Conservation (phyloP, 2,113 vertebrate genomes). For the Salvelinus namaycush region DNA sequence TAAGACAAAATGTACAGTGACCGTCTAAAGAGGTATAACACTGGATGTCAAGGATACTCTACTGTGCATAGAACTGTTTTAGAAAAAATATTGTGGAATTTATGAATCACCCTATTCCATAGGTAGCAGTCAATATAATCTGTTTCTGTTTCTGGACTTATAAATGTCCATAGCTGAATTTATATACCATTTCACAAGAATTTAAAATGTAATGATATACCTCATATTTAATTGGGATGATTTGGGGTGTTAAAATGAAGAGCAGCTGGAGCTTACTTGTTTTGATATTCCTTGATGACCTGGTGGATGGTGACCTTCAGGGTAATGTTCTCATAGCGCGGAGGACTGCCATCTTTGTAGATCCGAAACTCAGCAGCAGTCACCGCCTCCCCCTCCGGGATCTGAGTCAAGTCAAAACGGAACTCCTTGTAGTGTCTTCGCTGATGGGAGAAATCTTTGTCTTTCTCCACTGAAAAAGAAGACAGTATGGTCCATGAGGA, state of each 20-base stretch:
- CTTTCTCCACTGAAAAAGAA: slow-evolving; percentile 88
- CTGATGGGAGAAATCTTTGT: slow-evolving; percentile 97
- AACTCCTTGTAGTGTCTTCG: slow-evolving; percentile 97
- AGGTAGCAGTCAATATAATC: background rate
- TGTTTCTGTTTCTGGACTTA: background rate
- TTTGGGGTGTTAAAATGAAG: background rate
- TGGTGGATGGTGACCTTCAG: slow-evolving; percentile 94
- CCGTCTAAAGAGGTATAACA: background rate
- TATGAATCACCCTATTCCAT: background rate
- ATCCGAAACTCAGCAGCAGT: slow-evolving; percentile 96
- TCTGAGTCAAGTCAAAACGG: slow-evolving; percentile 96
- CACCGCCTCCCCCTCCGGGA: slow-evolving; percentile 93
- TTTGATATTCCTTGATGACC: slow-evolving; percentile 92
- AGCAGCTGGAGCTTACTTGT: slow-evolving; percentile 81
- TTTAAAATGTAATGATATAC: background rate
- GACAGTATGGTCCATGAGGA: slow-evolving; percentile 23
- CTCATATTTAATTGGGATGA: background rate
- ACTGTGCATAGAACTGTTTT: too few relatives aligned
- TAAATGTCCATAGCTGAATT: background rate
- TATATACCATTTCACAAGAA: background rate
- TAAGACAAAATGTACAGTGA: background rate
- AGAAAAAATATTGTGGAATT: background rate
- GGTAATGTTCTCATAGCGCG: slow-evolving; percentile 89
- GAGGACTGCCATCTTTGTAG: slow-evolving; percentile 91
- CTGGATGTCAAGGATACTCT: background rate